Base-by-base conservation (phyloP, 1,140 invertebrate species). In the Dreissena polymorpha region DNA sequence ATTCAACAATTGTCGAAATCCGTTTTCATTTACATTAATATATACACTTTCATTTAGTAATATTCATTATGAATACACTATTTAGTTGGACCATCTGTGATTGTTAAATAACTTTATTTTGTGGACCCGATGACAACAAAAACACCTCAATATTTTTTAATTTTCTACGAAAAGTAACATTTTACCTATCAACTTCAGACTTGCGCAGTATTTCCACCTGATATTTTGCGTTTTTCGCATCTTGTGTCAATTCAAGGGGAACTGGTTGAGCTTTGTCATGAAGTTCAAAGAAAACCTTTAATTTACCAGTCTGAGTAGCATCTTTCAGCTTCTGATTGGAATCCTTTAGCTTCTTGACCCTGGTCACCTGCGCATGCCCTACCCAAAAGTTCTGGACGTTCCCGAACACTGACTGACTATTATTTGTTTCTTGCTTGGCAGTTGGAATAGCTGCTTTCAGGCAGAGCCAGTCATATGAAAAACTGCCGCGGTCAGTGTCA, bases 111-210 rank as follows among this genome's bases (percentile, higher is more conserved):
- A 39, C 18, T 16, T 27, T 25, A 6, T 27, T 7, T 27, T 21
- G 18, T 39, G 21, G 3, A 16, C 21, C 16, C 18, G 29, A 68
- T 68, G 23, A 16, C 21, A 5, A 2, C 16, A 39, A 3, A 68
- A 16, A 2, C 16, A 2, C 16, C 25, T 6, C 18, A 1, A 27
- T 21, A 68, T 39, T 25, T 27, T 21, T 27, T 27, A 27, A 68
- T 21, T 27, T 3, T 8, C 3, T 21, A 68, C 25, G 5, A n/a
- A n/a, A 68, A 21, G 5, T 25, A 68, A 68, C 16, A 25, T 8
- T 18, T 63, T 69, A 86, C 85, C 85, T 86, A 68, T 84, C 82
- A 21, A 86, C 80, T 53, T 84, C 81, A 10, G 85, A 76, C 53
- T 86, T 86, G 16, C 63, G 57, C 23, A 86, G 39, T 12, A 86